Percentiles rank a stretch among this genome's conserved stretches.
phyloP scores from a whole-genome alignment of 2,113 vertebrate species.

The Phoenicopterus ruber region DNA sequence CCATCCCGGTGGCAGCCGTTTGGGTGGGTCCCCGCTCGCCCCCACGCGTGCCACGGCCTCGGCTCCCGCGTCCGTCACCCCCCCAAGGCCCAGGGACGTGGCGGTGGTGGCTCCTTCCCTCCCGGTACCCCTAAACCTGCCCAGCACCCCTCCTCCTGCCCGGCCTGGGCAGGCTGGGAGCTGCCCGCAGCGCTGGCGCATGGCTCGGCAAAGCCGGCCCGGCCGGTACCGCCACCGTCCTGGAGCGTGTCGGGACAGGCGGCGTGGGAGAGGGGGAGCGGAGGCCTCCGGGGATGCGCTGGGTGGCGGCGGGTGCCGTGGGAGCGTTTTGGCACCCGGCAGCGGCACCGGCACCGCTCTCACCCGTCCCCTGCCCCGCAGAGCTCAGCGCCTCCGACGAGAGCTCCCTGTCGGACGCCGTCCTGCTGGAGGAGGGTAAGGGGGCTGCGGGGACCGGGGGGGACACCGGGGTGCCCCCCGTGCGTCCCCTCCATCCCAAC shows the following conservation, averaged over 20 bases:
- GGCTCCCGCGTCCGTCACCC: rapidly evolving
- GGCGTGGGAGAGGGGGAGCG: background rate
- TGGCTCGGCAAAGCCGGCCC: background rate
- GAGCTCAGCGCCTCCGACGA: background rate
- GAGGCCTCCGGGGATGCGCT: background rate
- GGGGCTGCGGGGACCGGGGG: background rate
- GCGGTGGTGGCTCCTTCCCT: background rate
- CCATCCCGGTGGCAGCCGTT: rapidly evolving
- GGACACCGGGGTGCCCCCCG: background rate
- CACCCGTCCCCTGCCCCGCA: background rate
- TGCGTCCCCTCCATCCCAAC: background rate
- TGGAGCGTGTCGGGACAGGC: slow-evolving; percentile 23
- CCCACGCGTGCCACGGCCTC: rapidly evolving
- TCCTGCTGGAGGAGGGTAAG: slow-evolving; percentile 5
- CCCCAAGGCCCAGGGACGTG: rapidly evolving
- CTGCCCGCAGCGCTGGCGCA: background rate
- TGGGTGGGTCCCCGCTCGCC: rapidly evolving
- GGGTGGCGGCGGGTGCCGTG: slow-evolving; percentile 22
- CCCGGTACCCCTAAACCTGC: background rate
- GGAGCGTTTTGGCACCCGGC: background rate
- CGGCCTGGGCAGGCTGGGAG: background rate
- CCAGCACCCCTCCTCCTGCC: background rate
- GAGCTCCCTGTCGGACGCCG: background rate
- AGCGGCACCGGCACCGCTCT: background rate
- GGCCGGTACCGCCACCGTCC: slow-evolving; percentile 17